Conservation (phyloP, 2,113 vertebrate genomes). For the Pleuronectes platessa region DNA sequence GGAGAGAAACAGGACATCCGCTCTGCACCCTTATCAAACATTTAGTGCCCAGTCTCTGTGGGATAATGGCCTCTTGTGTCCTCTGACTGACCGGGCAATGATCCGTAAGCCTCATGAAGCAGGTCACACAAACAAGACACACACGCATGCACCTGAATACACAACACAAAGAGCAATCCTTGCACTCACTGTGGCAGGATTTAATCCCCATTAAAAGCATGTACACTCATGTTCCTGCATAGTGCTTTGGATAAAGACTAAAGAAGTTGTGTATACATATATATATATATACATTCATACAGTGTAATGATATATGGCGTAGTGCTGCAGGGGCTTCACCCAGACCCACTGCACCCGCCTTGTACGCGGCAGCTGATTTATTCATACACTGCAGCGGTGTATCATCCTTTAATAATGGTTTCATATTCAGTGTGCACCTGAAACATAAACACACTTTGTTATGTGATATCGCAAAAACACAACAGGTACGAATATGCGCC, state of each 20-base stretch:
- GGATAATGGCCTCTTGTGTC: conserved; percentile 59
- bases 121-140: conserved; percentile 11
- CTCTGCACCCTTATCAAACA: conserved; percentile 62
- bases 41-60: conserved; percentile 59
- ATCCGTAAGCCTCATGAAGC: conserved; percentile 33
- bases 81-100: conserved; percentile 65
- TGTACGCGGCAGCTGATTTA: conserved; percentile 62
- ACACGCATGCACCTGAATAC: conserved; percentile 7
- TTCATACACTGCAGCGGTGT: conserved; percentile 51
- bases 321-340: conserved; percentile 7
- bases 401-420: conserved; percentile 68
- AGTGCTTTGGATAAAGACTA: conserved; percentile 11
- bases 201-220: conserved; percentile 16
- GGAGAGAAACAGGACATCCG: conserved; percentile 56
- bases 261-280: not conserved
- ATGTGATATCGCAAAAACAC: conserved; percentile 30
- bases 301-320: not conserved
- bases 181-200: not conserved
- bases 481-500: conserved; percentile 23
- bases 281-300: not conserved
- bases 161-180: conserved; percentile 23
- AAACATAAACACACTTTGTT: conserved; percentile 65
- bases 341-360: not conserved
- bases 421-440: conserved; percentile 62
- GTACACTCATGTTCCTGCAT: not conserved